Base-by-base conservation (phyloP, 1,140 invertebrate species). In the Manduca sexta region DNA sequence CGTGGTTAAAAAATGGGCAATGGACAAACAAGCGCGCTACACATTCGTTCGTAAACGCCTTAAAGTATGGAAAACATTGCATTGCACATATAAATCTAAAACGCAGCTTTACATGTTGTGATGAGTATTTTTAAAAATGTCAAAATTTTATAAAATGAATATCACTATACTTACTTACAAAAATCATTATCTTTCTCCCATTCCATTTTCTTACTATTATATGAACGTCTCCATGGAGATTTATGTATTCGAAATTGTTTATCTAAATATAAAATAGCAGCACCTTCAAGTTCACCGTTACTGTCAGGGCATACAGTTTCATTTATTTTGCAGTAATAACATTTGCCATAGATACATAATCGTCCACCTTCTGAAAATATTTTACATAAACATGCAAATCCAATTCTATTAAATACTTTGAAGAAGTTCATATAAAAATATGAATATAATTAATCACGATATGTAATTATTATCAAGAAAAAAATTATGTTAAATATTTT, bases 211-310 rank as follows among this genome's bases (percentile, higher is more conserved):
- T 90, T 90, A n/a, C 88, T 88, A 58, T 89, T 93, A 70, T 98
- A 98, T 2, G 94, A 95, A 45, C 96, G 84, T 67, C 93, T 91
- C 96, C 96, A 98, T 1, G 96, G 96, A 65, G 95, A 94, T 38
- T 91, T 89, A 64, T 91, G 87, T 58, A 91, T 91, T 60, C 89
- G 89, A 34, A 93, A 88, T 49, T 89, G 86, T 26, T 89, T 87
- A 6, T 95, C 93, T 54, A 98, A 82, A 89, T 94, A 93, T 26
- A 97, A 88, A 48, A 97, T 93, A 8, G 96, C 78, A n/a, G 93
- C 91, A 8, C 96, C 96, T 87, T 96, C 94, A 44, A 94, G 82
- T 56, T 92, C 80, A 56, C 90, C 74, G 56, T 90, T 87, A 8
- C 89, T 87, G 43, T 92, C 86, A 1, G 90, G 93, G 86, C 96